Base-by-base conservation (phyloP, 2,113 vertebrate species). In the Syngnathoides biaculeatus region DNA sequence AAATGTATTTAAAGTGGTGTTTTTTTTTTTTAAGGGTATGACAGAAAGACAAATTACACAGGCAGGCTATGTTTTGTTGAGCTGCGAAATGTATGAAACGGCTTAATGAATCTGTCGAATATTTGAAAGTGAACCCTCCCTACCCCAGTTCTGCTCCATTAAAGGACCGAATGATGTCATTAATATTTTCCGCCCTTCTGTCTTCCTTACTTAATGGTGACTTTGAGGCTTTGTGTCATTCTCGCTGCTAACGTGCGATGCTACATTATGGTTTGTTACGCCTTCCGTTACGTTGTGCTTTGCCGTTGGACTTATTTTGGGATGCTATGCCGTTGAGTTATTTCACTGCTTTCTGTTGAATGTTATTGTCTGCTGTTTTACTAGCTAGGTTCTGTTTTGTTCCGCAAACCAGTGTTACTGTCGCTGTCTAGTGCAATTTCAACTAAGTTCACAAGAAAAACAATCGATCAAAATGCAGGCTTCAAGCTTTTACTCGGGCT, bases 101-200 rank as follows among this genome's bases (percentile, higher is more conserved):
- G 19, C 11, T 61, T 22, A 40, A 62, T 42, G 38, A 14, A 40
- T 61, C 22, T 11, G 14, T 62, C 26, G 24, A 62, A 62, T 43
- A 42, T 4, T 24, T 62, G 39, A 17, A 43, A 60, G 58, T 13
- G 20, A 38, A 60, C 35, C 58, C 59, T 35, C 30, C 30, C 30
- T 35, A 3, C 0, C 38, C 13, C 39, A 26, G 60, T 62, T 26
- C n/a, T 62, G 60, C n/a, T 62, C 12, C 60, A 62, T 62, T 62
- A 62, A 62, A 62, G 60, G 40, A 24, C 39, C 17, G 40, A 62
- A 62, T 62, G 40, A 62, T 62, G 22, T 26, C 60, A 15, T 43
- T 62, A 45, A 62, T 43, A 62, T 62, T 62, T 40, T 62, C 40
- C 40, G 40, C 60, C 40, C 60, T 62, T 62, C 40, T 26, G 40